These are phyloP conservation scores for Conistra vaccinii DNA, from an alignment of 2,888 invertebrate genomes.

Conservation along the genomic window DNA sequence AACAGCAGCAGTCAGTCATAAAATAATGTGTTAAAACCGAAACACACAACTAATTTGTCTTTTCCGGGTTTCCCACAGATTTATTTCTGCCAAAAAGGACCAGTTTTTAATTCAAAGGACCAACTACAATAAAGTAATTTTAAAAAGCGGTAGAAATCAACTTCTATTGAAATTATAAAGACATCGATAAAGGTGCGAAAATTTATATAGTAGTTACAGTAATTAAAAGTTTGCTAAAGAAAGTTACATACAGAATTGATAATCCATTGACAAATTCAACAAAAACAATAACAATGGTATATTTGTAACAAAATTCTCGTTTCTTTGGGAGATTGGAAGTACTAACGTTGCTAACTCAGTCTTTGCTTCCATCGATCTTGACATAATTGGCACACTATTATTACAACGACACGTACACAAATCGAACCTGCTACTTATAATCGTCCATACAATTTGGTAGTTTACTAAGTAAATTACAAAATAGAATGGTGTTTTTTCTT, in stretches of 20 bases:
- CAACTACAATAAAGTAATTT: not conserved
- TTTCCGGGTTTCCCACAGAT: not conserved
- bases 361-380: slow-evolving; percentile 55
- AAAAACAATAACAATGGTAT: slow-evolving; percentile 66
- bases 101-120: not conserved
- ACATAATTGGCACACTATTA: slow-evolving; percentile 52
- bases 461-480: not conserved
- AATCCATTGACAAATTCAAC: slow-evolving; percentile 42
- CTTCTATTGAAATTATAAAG: not conserved
- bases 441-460: not conserved
- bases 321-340: slow-evolving; percentile 53
- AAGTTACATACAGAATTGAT: slow-evolving; percentile 49
- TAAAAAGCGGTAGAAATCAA: not conserved
- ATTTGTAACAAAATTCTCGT: slow-evolving; percentile 58
- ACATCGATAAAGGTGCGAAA: slow-evolving; percentile 18
- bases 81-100: not conserved
- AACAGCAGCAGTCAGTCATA: not conserved
- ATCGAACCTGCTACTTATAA: slow-evolving; percentile 12
- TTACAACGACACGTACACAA: slow-evolving; percentile 33
- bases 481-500: not conserved
- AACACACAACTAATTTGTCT: not conserved
- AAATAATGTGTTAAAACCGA: not conserved
- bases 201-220: slow-evolving; percentile 6
- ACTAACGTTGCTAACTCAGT: slow-evolving; percentile 31
- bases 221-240: slow-evolving; percentile 38